Evolutionary conservation across 2,113 vertebrate species (phyloP).

Genomic region (Symphodus melops): DNA sequence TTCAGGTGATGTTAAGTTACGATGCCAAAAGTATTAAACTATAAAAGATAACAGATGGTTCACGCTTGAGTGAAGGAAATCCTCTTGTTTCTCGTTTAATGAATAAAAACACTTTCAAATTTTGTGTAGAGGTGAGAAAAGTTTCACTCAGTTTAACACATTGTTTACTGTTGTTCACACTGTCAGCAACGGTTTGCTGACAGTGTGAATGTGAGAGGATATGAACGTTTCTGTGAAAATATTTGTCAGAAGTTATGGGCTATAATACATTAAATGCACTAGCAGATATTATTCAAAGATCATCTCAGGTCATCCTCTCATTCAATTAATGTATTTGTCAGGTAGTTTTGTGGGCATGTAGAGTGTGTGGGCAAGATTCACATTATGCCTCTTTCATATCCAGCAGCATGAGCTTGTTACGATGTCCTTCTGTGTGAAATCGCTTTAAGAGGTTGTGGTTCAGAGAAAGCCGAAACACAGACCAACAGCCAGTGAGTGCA

Average conservation of each 20-base stretch:
- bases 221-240: not conserved
- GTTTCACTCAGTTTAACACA: no score
- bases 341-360: not conserved
- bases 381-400: not conserved
- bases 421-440: not conserved
- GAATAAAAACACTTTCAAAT: no score
- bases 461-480: not conserved
- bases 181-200: no score
- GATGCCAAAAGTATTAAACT: conserved; percentile 25
- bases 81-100: not conserved
- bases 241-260: not conserved
- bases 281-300: not conserved
- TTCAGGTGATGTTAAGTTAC: conserved; percentile 37
- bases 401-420: not conserved
- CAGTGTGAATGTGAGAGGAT: not conserved
- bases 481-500: not conserved
- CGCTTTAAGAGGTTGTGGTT: not conserved
- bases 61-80: not conserved
- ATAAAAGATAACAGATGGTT: conserved; percentile 36
- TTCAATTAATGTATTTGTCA: not conserved
- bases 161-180: no score
- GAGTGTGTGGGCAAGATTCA: no score
- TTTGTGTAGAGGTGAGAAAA: no score
- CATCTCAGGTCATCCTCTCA: not conserved
- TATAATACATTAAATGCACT: not conserved